Percentiles rank a stretch among this genome's conserved stretches.
Conservation (phyloP, 2,888 invertebrate species). For the Tortricodes alternella region DNA sequence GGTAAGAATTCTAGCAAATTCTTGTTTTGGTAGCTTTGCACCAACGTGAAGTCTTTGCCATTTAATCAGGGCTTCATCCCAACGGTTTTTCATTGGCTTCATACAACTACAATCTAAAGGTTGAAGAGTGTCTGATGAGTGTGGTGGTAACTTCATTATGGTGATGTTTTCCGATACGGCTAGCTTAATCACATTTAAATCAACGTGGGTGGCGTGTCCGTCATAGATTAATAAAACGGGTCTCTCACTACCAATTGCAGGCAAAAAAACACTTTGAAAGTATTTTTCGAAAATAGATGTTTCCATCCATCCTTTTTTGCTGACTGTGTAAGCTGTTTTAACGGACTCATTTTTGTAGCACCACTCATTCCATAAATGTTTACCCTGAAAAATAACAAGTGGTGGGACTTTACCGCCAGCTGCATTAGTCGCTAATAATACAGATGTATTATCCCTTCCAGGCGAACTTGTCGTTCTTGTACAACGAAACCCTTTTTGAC, state of each 20-base stretch:
- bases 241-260: too few species aligned
- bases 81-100: background rate
- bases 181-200: too few species aligned
- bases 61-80: too few species aligned
- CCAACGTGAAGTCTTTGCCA: conserved; percentile 13
- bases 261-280: too few species aligned
- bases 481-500: conserved; percentile 29
- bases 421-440: conserved; percentile 39
- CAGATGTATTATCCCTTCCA: conserved; percentile 47
- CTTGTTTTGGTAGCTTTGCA: conserved; percentile 16
- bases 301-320: too few species aligned
- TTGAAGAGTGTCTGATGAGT: background rate
- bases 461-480: conserved; percentile 40
- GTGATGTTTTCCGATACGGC: background rate
- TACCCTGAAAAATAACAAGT: conserved; percentile 42
- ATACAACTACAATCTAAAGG: conserved; percentile 1
- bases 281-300: too few species aligned
- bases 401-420: conserved; percentile 46
- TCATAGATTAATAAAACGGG: too few species aligned
- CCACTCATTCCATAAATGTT: too few species aligned
- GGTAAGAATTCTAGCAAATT: conserved; percentile 16
- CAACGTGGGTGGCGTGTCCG: background rate
- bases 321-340: too few species aligned
- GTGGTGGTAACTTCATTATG: background rate
- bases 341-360: too few species aligned